Evolutionary conservation across 2,797 vertebrate genomes (phyloP).

Genomic region (Eleutherodactylus coqui): DNA sequence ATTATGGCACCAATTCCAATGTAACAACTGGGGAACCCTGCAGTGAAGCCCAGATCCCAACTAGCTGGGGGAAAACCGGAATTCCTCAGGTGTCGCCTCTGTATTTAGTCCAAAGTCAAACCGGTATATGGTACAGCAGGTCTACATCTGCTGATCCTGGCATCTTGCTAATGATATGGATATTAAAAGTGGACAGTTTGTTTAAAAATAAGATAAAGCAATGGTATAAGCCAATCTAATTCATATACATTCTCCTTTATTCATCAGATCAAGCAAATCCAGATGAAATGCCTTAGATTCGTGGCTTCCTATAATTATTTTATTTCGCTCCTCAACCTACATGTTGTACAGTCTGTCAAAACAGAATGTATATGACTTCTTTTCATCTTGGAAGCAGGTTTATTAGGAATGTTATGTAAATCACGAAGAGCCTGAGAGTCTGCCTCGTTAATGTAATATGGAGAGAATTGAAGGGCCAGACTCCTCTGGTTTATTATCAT

Average conservation of each 20-base stretch:
- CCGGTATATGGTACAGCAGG: too few relatives aligned
- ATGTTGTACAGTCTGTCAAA: constrained; percentile 3
- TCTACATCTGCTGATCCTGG: too few relatives aligned
- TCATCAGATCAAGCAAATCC: neutral
- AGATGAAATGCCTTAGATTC: neutral
- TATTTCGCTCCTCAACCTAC: neutral
- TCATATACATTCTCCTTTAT: neutral
- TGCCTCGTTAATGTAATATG: constrained; percentile 62
- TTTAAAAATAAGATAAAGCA: neutral
- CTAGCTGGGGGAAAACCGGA: too few relatives aligned
- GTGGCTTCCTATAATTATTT: constrained; percentile 21
- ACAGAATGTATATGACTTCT: neutral
- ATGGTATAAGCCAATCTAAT: neutral
- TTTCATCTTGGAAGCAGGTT: constrained; percentile 26
- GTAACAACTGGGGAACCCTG: too few relatives aligned
- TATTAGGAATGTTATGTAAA: constrained; percentile 62
- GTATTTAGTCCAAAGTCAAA: too few relatives aligned
- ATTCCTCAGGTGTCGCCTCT: too few relatives aligned
- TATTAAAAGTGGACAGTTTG: neutral
- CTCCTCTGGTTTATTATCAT: constrained; percentile 60
- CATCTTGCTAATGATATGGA: too few relatives aligned
- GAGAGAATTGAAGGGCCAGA: constrained; percentile 44
- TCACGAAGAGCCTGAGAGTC: constrained; percentile 53
- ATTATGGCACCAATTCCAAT: too few relatives aligned
- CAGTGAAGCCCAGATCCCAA: too few relatives aligned